These are phyloP conservation scores for Periphyllus acericola DNA, from an alignment of 2,888 invertebrate species.

Conservation along the genomic window DNA sequence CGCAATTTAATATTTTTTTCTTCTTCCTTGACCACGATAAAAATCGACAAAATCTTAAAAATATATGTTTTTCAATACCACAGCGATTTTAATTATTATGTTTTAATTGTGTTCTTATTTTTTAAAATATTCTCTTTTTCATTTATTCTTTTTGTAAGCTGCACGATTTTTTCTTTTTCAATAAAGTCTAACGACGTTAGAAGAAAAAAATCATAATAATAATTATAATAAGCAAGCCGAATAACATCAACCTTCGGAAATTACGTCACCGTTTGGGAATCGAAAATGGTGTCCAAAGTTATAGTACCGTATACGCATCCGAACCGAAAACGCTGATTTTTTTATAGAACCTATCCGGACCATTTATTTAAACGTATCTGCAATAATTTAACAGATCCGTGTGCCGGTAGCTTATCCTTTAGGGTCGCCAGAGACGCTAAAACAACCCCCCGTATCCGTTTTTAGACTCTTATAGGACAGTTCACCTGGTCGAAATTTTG, in stretches of 20 bases:
- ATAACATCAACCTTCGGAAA: conserved; percentile 24
- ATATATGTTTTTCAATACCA: no score
- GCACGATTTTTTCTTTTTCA: neutral
- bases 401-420: conserved; percentile 35
- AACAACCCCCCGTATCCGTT: conserved; percentile 18
- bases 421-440: conserved; percentile 22
- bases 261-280: neutral
- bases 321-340: conserved; percentile 34
- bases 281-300: conserved; percentile 1
- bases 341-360: neutral
- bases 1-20: no score
- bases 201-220: neutral
- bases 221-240: neutral
- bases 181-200: neutral
- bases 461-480: conserved; percentile 28
- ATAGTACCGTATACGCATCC: neutral
- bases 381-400: conserved; percentile 42
- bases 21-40: no score
- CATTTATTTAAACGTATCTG: conserved; percentile 39
- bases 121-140: no score
- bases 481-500: conserved; percentile 40
- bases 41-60: no score
- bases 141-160: no score
- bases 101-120: no score
- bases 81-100: no score